These are phyloP conservation scores for Chondrosia reniformis DNA, from an alignment of 37 sponge, comb jelly and placozoan species.

Conservation along the genomic window DNA sequence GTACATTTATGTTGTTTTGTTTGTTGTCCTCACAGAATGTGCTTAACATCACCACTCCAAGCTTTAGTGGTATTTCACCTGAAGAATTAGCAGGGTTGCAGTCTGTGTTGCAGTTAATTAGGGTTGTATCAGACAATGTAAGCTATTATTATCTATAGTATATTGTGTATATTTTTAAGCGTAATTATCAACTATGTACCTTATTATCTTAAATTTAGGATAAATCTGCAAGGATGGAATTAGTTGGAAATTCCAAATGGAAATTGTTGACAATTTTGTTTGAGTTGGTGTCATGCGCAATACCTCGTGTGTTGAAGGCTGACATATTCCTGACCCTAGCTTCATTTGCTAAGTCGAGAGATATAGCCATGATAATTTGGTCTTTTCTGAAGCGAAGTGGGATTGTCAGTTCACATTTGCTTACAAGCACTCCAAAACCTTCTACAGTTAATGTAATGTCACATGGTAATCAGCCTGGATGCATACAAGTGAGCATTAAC, in stretches of 20 bases:
- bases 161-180: slow-evolving; percentile 1
- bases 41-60: background rate
- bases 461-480: too few species aligned
- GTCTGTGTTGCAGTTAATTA: slow-evolving; percentile 68
- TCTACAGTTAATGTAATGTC: too few species aligned
- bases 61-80: slow-evolving; percentile 65
- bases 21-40: background rate
- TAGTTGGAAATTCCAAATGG: slow-evolving; percentile 85
- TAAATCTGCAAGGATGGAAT: slow-evolving; percentile 73
- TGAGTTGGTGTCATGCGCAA: slow-evolving; percentile 82
- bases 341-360: slow-evolving; percentile 77
- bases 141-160: background rate
- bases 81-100: slow-evolving; percentile 81
- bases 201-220: slow-evolving; percentile 32
- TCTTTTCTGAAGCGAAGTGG: slow-evolving; percentile 65
- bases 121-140: slow-evolving; percentile 60
- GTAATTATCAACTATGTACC: background rate
- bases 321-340: slow-evolving; percentile 75
- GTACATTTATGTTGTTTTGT: too few species aligned
- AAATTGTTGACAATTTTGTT: slow-evolving; percentile 73
- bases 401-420: slow-evolving; percentile 3
- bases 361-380: slow-evolving; percentile 83
- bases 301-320: slow-evolving; percentile 84
- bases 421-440: slow-evolving; percentile 7
- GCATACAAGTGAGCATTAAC: too few species aligned